Evolutionary conservation across 2,888 invertebrate species (phyloP), one percentile per base, ranked within the genome.

Genomic region (Chrysodeixis includens): DNA sequence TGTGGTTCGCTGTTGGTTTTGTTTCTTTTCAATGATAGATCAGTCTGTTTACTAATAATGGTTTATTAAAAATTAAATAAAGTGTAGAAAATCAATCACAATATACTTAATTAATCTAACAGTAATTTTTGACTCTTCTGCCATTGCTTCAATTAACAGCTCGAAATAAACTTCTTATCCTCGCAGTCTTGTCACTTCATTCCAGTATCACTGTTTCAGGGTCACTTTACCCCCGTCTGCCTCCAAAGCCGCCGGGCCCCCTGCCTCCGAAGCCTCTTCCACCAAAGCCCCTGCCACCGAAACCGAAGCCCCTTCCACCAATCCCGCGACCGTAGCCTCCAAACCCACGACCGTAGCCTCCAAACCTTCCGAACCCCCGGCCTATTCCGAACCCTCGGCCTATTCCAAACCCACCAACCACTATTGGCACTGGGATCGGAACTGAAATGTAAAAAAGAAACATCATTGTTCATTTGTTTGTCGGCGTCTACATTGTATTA

Each of bases 341-440:
- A 53, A 80, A 66, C 0, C 84, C 83, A 26, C 30, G 9, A 0
- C 85, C 86, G 20, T 85, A 78, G 0, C 88, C 86, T 22, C 84
- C 66, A 1, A n/a, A n/a, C n/a, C n/a, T n/a, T n/a, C 88, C 86
- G 79, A 74, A 78, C 1, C 83, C 83, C 12, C 81, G 75, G 0
- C 79, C 81, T 1, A 84, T 84, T 12, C 85, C 83, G 40, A 78
- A 56, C 5, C 85, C 87, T n/a, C n/a, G n/a, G 2, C 84, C 86
- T 16, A 84, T 65, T 0, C 86, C 87, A 65, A 71, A 59, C 22
- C 72, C 81, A 32, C 75, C 79, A 62, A 77, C 67, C 8, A 87
- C 63, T 46, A 90, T 79, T 22, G 89, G 89, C 8, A 83, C 49
- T 7, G 83, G 86, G 44, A 83, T 1, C 8, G 63, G 51, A 8